These are phyloP conservation scores for Notoglanidium macrostoma DNA, from an alignment of 2,797 vertebrate species.

Conservation along the genomic window DNA sequence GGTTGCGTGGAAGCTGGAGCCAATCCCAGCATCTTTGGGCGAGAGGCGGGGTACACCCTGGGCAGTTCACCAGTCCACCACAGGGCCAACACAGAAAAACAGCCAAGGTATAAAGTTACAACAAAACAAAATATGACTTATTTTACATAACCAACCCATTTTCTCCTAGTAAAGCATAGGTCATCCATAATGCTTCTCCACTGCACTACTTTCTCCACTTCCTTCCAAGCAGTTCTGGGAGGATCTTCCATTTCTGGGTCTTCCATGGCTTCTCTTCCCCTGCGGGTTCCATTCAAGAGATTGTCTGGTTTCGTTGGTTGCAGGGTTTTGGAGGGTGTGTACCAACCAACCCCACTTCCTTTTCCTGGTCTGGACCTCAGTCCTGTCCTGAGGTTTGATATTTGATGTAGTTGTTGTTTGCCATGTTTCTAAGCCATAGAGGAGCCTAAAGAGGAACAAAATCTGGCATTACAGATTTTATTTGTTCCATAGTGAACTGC, in stretches of 20 bases:
- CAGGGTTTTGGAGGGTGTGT: neutral
- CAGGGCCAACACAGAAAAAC: too few species aligned
- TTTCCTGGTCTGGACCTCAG: neutral
- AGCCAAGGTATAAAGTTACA: too few species aligned
- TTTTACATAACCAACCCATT: neutral
- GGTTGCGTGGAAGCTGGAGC: too few species aligned
- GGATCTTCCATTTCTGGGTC: neutral
- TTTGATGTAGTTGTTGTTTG: neutral
- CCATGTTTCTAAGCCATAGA: neutral
- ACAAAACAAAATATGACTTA: neutral
- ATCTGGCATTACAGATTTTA: neutral
- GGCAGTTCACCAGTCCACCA: too few species aligned
- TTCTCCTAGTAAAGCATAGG: neutral
- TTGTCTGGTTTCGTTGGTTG: neutral
- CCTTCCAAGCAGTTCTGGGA: neutral
- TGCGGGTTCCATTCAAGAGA: neutral
- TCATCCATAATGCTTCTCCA: neutral
- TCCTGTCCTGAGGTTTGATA: neutral
- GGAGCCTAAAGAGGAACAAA: conserved; percentile 5
- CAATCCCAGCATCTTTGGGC: too few species aligned
- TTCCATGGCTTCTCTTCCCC: neutral
- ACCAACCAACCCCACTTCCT: neutral
- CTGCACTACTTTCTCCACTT: neutral
- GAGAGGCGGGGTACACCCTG: too few species aligned
- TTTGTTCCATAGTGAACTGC: neutral